Percentiles rank a stretch among this genome's conserved stretches.
Conservation (phyloP, 92 coral and sea anemone genomes). For the Zoanthus solanderi region DNA sequence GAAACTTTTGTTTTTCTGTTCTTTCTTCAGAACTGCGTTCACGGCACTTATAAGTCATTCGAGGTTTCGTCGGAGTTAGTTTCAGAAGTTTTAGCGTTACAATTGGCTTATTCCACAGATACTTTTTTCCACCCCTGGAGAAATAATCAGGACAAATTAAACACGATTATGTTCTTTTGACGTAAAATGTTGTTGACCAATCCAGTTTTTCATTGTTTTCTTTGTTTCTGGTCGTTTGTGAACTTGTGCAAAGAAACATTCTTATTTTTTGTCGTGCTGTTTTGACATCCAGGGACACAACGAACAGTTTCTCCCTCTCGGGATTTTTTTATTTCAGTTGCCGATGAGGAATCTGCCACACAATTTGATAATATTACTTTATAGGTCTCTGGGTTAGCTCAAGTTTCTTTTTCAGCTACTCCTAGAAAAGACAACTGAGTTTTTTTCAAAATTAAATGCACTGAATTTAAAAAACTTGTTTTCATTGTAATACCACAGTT, state of each 20-base stretch:
- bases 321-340: neutral
- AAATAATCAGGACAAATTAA: conserved; percentile 24
- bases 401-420: neutral
- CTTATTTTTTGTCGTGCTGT: neutral
- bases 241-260: conserved; percentile 1
- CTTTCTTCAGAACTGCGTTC: conserved; percentile 25
- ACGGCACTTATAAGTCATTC: conserved; percentile 10
- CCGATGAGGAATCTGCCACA: neutral
- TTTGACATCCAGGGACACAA: conserved; percentile 26
- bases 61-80: conserved; percentile 26
- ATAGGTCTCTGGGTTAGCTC: neutral
- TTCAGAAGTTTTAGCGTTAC: conserved; percentile 33
- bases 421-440: neutral
- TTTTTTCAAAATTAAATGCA: neutral
- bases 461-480: neutral
- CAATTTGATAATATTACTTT: neutral
- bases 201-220: conserved; percentile 39
- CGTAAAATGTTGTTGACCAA: conserved; percentile 22
- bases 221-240: conserved; percentile 1
- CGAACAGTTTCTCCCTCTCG: neutral
- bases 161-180: conserved; percentile 36
- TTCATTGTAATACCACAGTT: neutral
- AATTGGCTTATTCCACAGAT: conserved; percentile 14
- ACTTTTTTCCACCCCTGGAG: conserved; percentile 20
- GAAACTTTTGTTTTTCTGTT: neutral